These are phyloP conservation scores for Colinus virginianus DNA, from an alignment of 2,113 vertebrate species.

Conservation along the genomic window DNA sequence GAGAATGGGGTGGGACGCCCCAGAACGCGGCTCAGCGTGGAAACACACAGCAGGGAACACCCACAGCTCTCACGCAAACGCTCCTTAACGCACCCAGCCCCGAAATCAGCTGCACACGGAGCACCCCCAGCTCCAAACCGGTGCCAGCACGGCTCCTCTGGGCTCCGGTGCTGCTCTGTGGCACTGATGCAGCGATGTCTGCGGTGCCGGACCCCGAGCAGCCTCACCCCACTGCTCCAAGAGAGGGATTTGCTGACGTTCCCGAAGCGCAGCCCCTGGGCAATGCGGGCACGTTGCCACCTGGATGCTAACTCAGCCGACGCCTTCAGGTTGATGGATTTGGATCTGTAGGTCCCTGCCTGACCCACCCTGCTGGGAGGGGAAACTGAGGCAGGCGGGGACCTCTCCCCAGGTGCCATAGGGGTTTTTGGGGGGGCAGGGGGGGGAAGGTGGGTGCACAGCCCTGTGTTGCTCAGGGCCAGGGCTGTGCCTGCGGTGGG, in stretches of 20 bases:
- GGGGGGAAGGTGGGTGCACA: not conserved
- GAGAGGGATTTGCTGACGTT: not conserved
- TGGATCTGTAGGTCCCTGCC: too few relatives aligned
- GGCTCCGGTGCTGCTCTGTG: not conserved
- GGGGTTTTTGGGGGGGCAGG: too few relatives aligned
- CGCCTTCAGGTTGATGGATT: not conserved
- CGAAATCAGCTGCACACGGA: not conserved
- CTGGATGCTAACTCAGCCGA: not conserved
- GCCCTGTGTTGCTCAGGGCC: not conserved
- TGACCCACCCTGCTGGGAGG: not conserved
- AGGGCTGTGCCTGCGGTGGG: too few relatives aligned
- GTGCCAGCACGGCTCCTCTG: rapidly evolving
- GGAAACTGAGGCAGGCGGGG: not conserved
- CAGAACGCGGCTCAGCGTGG: not conserved
- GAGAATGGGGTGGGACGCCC: not conserved
- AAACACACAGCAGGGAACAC: not conserved
- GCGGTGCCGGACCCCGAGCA: not conserved
- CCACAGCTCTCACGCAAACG: not conserved
- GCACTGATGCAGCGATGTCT: not conserved
- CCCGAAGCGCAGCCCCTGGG: not conserved
- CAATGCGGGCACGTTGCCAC: not conserved
- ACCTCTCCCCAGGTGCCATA: rapidly evolving
- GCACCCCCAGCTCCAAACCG: not conserved
- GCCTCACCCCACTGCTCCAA: not conserved
- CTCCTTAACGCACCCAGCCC: not conserved